Base-by-base conservation (phyloP, 2,888 invertebrate species). In the Gymnocheta viridis region DNA sequence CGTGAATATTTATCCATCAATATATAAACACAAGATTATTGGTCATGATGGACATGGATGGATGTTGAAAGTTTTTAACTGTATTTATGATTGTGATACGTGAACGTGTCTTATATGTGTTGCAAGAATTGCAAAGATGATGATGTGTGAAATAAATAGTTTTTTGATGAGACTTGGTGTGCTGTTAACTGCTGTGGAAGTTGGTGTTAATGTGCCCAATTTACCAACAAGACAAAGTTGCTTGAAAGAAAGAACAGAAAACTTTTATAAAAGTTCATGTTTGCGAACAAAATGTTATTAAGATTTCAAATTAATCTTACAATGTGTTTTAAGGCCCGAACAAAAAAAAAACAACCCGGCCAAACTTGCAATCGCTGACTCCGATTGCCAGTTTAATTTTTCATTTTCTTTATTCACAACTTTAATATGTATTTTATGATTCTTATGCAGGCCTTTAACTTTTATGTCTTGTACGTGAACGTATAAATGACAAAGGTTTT, bases 61-160 rank as follows among this genome's bases (percentile, higher is more conserved):
- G 27, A 32, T 47, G 35, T 38, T 29, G 12, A 17, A 70, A 56
- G 64, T 58, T 62, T 69, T 62, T 32, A 62, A 62, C 51, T 73
- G 41, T 44, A 62, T 74, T 81, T 81, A 81, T 60, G 81, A 76
- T 62, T 64, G 3, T 19, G 54, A 47, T 70, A 56, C 22, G 41
- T 62, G 56, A 4, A 47, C 24, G 54, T 70, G 17, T 29, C 6
- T 29, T 44, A 29, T 54, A 7, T 51, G 41, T 24, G 4, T n/a
- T n/a, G n/a, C n/a, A 4, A 27, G 58, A 35, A 58, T 49, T 17
- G 14, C n/a, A 27, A 32, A 29, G 19, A 22, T 51, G 7, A 22
- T 51, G 7, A 58, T 58, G n/a, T 35, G 35, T 35, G 1, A 6
- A 62, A 49, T 44, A 17, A 24, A 32, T 60, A 22, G 67, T 14